Conservation (phyloP, 1,140 invertebrate species). For the Drosophila varians region DNA sequence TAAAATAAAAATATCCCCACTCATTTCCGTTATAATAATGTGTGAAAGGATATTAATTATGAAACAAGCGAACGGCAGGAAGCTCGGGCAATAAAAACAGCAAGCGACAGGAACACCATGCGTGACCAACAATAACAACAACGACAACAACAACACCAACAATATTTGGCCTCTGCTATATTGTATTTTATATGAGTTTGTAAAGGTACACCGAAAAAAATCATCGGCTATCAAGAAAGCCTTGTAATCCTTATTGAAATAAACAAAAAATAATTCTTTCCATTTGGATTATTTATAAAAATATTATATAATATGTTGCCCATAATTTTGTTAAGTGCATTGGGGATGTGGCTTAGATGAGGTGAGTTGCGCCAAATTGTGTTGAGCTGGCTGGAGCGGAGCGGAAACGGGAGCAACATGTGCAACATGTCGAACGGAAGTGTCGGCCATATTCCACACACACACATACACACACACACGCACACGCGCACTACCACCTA, state of each 20-base stretch:
- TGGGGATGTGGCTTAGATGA: conserved; percentile 3
- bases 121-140: conserved; percentile 73
- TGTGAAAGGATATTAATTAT: conserved; percentile 82
- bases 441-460: conserved; percentile 77
- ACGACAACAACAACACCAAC: conserved; percentile 36
- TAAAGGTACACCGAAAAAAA: conserved; percentile 8
- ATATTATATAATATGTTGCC: too few relatives aligned
- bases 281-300: too few relatives aligned
- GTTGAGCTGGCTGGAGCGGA: conserved; percentile 34
- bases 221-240: too few relatives aligned
- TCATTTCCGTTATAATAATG: conserved; percentile 80
- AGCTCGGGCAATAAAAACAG: conserved; percentile 75
- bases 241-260: neutral
- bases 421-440: conserved; percentile 81
- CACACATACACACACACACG: conserved; percentile 37
- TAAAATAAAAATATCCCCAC: conserved; percentile 43
- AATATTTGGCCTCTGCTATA: conserved; percentile 48
- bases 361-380: conserved; percentile 19
- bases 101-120: conserved; percentile 73
- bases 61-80: conserved; percentile 77
- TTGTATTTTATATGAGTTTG: conserved; percentile 70
- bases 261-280: neutral
- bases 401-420: conserved; percentile 79
- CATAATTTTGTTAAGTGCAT: neutral
- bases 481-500: conserved; percentile 40